These are phyloP conservation scores for Drosophila nasuta DNA, from an alignment of 1,140 invertebrate species.

Conservation along the genomic window DNA sequence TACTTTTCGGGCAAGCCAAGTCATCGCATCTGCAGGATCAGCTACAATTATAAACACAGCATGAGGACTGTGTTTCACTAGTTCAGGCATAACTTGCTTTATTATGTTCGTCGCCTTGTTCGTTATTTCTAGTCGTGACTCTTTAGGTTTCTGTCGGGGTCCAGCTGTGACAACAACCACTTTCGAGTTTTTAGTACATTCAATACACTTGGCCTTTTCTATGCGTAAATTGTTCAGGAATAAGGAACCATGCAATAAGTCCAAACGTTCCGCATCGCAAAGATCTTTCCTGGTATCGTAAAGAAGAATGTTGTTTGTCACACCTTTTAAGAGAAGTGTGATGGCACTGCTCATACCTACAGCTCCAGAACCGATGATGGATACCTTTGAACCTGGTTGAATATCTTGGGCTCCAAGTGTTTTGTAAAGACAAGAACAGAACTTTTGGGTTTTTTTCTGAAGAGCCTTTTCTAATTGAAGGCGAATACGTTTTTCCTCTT, in stretches of 20 bases:
- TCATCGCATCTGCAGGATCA: slow-evolving; percentile 94
- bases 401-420: slow-evolving; percentile 4
- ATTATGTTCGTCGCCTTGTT: slow-evolving; percentile 86
- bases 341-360: slow-evolving; percentile 46
- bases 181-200: slow-evolving; percentile 32
- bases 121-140: slow-evolving; percentile 83
- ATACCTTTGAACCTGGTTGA: slow-evolving; percentile 44
- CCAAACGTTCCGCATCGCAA: slow-evolving; percentile 16
- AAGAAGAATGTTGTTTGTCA: slow-evolving; percentile 41
- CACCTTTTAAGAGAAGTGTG: slow-evolving; percentile 24
- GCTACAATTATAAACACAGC: slow-evolving; percentile 93
- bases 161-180: slow-evolving; percentile 29
- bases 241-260: slow-evolving; percentile 34
- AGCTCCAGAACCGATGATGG: slow-evolving; percentile 38
- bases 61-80: slow-evolving; percentile 93
- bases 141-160: neutral
- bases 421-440: slow-evolving; percentile 30
- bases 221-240: slow-evolving; percentile 32
- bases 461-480: neutral
- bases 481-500: slow-evolving; percentile 3
- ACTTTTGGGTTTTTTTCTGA: neutral
- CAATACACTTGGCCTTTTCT: neutral
- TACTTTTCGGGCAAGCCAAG: slow-evolving; percentile 94
- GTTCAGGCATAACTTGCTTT: slow-evolving; percentile 91
- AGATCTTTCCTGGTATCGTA: slow-evolving; percentile 20